Evolutionary conservation across 2,113 vertebrate genomes (phyloP).

Genomic region (Vanacampus margaritifer): DNA sequence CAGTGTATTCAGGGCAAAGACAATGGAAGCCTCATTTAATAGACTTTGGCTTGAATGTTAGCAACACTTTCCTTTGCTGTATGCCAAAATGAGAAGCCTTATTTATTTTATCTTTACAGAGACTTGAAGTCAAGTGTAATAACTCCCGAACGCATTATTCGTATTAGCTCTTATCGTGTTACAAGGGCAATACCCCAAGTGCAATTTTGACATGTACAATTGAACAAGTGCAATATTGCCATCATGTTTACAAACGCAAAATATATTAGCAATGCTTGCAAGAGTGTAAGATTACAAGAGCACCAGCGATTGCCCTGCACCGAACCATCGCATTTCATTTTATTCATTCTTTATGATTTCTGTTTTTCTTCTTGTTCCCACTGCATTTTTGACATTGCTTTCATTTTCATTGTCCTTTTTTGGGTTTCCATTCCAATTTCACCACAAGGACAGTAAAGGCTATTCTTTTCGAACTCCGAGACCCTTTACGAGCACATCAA

Average conservation of each 20-base stretch:
- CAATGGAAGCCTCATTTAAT: neutral
- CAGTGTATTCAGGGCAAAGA: too few relatives aligned
- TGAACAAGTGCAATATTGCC: neutral
- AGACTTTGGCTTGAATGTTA: neutral
- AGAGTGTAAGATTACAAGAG: neutral
- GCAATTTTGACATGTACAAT: neutral
- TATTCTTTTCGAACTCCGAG: neutral
- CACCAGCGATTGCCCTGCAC: neutral
- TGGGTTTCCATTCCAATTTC: neutral
- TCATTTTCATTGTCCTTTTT: neutral
- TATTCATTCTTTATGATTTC: neutral
- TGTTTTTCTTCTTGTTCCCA: neutral
- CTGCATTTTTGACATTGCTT: neutral
- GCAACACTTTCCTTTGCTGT: neutral
- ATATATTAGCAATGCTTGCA: neutral
- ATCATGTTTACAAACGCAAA: neutral
- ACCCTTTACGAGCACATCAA: constrained; percentile 20
- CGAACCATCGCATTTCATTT: neutral
- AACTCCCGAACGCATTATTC: neutral
- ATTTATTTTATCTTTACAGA: neutral
- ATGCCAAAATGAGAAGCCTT: neutral
- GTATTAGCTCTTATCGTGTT: neutral
- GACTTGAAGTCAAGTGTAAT: neutral
- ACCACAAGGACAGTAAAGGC: neutral
- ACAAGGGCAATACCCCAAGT: neutral